Base-by-base conservation (phyloP, 2,113 vertebrate species). In the Peucedramus taeniatus region DNA sequence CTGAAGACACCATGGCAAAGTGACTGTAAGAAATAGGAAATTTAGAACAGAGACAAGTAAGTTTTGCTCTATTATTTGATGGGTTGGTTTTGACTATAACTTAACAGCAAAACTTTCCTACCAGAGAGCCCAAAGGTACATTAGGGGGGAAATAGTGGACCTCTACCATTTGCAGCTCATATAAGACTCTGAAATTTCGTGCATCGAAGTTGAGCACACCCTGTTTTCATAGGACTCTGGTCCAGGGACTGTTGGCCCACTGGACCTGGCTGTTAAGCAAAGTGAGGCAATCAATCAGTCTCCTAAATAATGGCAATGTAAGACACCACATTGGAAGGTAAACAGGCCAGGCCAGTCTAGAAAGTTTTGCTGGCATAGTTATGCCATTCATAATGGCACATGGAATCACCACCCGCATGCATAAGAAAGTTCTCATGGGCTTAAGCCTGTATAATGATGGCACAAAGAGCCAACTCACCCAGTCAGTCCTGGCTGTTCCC, bases 321-420 rank as follows among this genome's bases (percentile, higher is more conserved):
- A 30, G 11, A n/a, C 33, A 66, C 24, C 10, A 57, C 40, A 37
- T 2, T 47, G 49, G 40, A 61, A 90, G 18, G 3, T 39, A 50
- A 90, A 77, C 18, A 33, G 66, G 13, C 14, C 53, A 51, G 63
- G 3, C 3, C 16, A 23, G 7, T 31, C 18, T 19, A 82, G 42
- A 74, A 93, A 69, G 4, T 9, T 11, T 57, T 71, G 35, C 19
- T 59, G 76, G 18, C 35, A 15, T 12, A 12, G 7, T 45, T 80
- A 49, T 1, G 0, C 49, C 23, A 7, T 45, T n/a, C n/a, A n/a
- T n/a, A n/a, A n/a, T n/a, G n/a, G n/a, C n/a, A n/a, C n/a, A n/a
- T n/a, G n/a, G 45, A 75, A 60, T 2, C 1, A 31, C 28, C 17
- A 22, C 16, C 16, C 21, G 7, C 2, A 3, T 9, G 21, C 6